Conservation (phyloP, 2,888 invertebrate genomes). For the Tenthredo notha region DNA sequence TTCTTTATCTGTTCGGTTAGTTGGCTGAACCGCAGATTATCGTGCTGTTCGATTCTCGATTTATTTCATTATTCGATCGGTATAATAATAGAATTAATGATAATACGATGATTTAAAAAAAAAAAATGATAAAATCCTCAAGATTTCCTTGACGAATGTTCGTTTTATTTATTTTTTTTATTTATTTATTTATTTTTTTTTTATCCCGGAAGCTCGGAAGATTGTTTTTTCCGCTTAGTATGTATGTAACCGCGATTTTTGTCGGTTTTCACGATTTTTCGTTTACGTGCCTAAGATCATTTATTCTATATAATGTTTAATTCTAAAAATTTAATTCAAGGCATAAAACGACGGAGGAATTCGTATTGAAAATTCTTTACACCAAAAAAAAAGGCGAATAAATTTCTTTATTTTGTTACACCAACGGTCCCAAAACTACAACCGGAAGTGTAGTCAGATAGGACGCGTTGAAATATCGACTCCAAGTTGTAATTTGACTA, state of each 20-base stretch:
- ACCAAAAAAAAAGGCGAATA: not conserved
- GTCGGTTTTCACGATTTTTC: no score
- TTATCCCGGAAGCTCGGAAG: no score
- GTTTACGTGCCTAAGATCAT: no score
- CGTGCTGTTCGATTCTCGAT: not conserved
- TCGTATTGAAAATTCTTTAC: not conserved
- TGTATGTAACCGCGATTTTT: no score
- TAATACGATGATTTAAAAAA: no score
- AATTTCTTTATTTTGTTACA: not conserved
- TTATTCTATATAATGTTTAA: no score
- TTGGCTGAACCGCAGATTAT: conserved; percentile 11
- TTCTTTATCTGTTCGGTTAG: not conserved
- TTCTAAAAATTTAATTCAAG: no score
- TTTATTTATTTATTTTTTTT: no score
- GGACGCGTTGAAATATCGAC: not conserved
- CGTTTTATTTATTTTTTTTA: no score
- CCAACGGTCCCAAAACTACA: not conserved
- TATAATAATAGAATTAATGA: not conserved
- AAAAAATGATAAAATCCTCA: no score
- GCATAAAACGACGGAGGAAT: not conserved
- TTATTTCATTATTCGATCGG: not conserved
- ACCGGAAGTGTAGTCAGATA: not conserved
- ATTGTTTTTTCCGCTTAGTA: no score
- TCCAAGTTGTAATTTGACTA: not conserved
- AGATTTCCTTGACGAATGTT: no score